Percentiles rank a stretch among this genome's conserved stretches.
Conservation (phyloP, 2,797 vertebrate genomes). For the Sylvilagus floridanus region DNA sequence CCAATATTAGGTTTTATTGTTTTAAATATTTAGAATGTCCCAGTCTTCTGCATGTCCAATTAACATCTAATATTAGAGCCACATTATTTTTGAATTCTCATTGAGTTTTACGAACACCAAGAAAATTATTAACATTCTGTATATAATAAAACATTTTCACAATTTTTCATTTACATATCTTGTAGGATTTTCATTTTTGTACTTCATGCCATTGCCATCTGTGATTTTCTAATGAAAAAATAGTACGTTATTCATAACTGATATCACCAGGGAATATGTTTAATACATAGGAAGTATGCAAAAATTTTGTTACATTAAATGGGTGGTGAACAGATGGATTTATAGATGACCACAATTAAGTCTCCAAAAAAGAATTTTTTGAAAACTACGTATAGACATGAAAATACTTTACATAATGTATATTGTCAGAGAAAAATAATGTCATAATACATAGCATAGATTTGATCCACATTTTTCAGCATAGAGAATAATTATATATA, state of each 20-base stretch:
- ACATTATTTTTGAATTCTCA: slow-evolving; percentile 48
- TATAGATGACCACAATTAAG: not conserved
- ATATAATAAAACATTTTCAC: no score
- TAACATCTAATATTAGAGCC: not conserved
- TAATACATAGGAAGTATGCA: not conserved
- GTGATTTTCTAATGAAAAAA: not conserved
- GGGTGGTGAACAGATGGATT: not conserved
- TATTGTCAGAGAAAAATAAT: slow-evolving; percentile 46
- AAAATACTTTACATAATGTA: slow-evolving; percentile 42
- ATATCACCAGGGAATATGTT: not conserved
- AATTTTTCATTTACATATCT: no score
- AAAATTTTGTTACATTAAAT: not conserved
- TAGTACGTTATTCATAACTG: not conserved
- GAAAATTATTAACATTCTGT: not conserved
- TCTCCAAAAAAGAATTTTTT: not conserved
- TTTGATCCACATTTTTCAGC: slow-evolving; percentile 59
- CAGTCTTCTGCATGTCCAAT: not conserved
- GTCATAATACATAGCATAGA: slow-evolving; percentile 49
- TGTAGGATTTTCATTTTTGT: not conserved
- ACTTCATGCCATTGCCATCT: not conserved
- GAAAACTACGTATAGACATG: not conserved
- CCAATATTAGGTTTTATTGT: not conserved
- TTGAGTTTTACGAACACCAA: not conserved
- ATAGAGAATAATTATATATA: slow-evolving; percentile 65
- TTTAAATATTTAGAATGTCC: not conserved